Conservation (phyloP, 2,888 invertebrate genomes). For the Xylota sylvarum region DNA sequence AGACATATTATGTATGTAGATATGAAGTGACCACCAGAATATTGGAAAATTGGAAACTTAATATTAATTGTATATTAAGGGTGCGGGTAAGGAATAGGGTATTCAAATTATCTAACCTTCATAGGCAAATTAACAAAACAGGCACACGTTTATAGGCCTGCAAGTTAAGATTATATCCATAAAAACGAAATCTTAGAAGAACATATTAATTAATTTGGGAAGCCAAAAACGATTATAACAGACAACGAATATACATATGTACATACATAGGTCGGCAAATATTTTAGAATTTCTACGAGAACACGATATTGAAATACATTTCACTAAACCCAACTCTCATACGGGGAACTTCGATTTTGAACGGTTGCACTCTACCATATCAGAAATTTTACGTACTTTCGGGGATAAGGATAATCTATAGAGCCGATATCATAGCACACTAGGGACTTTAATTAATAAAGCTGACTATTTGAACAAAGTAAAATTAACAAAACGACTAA, state of each 20-base stretch:
- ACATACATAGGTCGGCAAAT: background rate
- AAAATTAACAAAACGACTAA: background rate
- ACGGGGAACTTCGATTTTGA: background rate
- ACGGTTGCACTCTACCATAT: background rate
- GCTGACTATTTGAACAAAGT: background rate
- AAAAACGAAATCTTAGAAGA: background rate
- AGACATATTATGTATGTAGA: no score
- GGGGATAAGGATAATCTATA: background rate
- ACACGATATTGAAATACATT: background rate
- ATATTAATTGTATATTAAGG: no score
- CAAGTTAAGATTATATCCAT: background rate
- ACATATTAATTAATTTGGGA: background rate
- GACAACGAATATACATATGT: background rate
- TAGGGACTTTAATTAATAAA: background rate
- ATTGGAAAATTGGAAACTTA: slow-evolving; percentile 1
- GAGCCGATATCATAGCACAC: background rate
- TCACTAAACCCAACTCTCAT: slow-evolving; percentile 5
- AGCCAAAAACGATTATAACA: background rate
- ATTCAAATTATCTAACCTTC: slow-evolving; percentile 9
- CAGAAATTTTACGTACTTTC: background rate
- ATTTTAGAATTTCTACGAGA: background rate
- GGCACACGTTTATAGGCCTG: background rate
- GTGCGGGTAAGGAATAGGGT: no score
- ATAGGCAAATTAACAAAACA: slow-evolving; percentile 21
- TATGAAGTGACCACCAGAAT: no score